Evolutionary conservation across 2,888 invertebrate genomes (phyloP), one percentile per base, ranked within the genome.

Genomic region (Apodemia hepburni): DNA sequence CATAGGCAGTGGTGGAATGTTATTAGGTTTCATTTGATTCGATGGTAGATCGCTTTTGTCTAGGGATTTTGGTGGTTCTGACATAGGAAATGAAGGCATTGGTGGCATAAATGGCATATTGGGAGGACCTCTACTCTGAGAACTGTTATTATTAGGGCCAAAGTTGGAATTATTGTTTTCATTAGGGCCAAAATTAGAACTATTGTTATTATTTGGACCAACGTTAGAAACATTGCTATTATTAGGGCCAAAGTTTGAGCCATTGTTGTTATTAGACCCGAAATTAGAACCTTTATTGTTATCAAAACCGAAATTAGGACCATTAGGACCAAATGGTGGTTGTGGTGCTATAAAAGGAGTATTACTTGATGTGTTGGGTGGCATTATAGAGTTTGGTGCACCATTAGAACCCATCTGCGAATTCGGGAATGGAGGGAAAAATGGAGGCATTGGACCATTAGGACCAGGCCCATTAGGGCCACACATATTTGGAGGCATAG

Each of bases 21-120:
- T 93, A 73, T 93, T 93, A 17, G 93, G 85, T 73, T 93, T 94
- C 76, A 94, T 83, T 1, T 93, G 92, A 69, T 94, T 76, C 33
- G 82, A 79, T 22, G 79, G 81, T 63, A 82, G 75, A 29, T 54
- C 54, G 6, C 15, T 29, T 29, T 71, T 73, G 7, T 82, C 80
- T 66, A 78, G 66, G 3, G 75, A 67, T 61, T 81, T 81, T 11
- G 75, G 70, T 35, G 75, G 65, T 66, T 75, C 71, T 3, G 73
- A 67, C 60, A 70, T 78, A 6, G 73, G 71, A 17, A 74, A 70
- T 66, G 74, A 67, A 7, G 74, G 66, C 64, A 74, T 79, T 33
- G 79, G 78, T 2, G 81, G 79, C 74, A 85, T 80, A 64, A 82
- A 83, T n/a, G 80, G 81, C 77, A 82, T 77, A 61, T 75, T 75